Conservation (phyloP, 2,888 invertebrate genomes). For the Drosophila greeni region DNA sequence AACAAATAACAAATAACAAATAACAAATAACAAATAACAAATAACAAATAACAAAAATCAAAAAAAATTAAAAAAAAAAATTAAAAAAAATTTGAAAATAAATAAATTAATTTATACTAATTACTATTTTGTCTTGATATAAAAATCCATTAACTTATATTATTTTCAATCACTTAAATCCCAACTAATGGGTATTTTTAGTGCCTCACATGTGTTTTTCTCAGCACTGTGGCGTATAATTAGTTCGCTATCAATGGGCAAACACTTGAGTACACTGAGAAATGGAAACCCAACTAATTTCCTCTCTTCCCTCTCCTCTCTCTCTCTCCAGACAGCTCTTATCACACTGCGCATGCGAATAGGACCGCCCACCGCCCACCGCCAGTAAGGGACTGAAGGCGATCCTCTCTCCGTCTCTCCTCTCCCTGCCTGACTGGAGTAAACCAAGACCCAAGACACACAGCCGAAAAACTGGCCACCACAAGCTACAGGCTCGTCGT, state of each 20-base stretch:
- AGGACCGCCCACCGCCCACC: slow-evolving; percentile 2
- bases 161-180: background rate
- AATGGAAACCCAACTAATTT: background rate
- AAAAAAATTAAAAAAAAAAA: no score
- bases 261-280: background rate
- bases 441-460: background rate
- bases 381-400: slow-evolving; percentile 8
- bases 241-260: slow-evolving; percentile 5
- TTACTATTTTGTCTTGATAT: no score
- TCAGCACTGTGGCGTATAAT: background rate
- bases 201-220: background rate
- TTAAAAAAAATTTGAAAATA: no score
- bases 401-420: background rate
- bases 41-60: no score
- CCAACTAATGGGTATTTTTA: background rate
- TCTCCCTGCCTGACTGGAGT: background rate
- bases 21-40: no score
- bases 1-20: no score
- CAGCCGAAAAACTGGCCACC: slow-evolving; percentile 56
- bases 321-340: slow-evolving; percentile 14
- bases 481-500: slow-evolving; percentile 65
- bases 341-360: slow-evolving; percentile 51
- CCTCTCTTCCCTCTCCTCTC: background rate
- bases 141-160: background rate
- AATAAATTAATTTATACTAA: no score